Conservation (phyloP, 2,113 vertebrate genomes). For the Centropus bengalensis region DNA sequence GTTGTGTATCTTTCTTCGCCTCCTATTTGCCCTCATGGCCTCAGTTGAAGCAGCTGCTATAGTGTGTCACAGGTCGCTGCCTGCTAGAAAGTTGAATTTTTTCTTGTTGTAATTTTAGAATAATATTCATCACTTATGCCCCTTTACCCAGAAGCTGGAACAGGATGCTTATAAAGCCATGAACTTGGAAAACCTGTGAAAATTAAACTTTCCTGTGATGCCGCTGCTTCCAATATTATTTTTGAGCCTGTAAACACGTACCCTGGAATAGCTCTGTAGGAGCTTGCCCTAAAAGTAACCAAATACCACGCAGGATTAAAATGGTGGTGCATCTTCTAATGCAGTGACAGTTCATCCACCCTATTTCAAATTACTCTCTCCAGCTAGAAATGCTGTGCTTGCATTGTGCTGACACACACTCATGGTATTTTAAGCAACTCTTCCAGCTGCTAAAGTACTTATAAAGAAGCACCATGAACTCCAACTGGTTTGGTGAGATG, state of each 20-base stretch:
- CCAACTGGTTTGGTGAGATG: neutral
- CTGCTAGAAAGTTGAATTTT: neutral
- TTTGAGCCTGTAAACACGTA: neutral
- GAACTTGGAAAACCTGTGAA: neutral
- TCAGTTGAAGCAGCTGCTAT: neutral
- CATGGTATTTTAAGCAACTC: neutral
- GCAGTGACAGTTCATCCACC: neutral
- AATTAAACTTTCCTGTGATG: neutral
- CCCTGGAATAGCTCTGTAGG: neutral
- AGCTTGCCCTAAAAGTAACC: neutral
- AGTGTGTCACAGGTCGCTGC: neutral
- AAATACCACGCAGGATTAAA: neutral
- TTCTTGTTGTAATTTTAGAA: constrained; percentile 16
- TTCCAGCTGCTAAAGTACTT: neutral
- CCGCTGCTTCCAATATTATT: neutral
- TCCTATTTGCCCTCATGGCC: neutral
- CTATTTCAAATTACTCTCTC: neutral
- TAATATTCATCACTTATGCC: neutral
- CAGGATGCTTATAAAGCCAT: neutral
- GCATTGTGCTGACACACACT: neutral
- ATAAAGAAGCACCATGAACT: neutral
- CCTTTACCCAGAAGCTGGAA: constrained; percentile 3
- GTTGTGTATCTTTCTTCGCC: neutral
- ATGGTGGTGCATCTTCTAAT: neutral
- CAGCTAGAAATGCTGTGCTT: neutral